Evolutionary conservation across 2,888 invertebrate species (phyloP).

Genomic region (Scaptomyza tumidula): DNA sequence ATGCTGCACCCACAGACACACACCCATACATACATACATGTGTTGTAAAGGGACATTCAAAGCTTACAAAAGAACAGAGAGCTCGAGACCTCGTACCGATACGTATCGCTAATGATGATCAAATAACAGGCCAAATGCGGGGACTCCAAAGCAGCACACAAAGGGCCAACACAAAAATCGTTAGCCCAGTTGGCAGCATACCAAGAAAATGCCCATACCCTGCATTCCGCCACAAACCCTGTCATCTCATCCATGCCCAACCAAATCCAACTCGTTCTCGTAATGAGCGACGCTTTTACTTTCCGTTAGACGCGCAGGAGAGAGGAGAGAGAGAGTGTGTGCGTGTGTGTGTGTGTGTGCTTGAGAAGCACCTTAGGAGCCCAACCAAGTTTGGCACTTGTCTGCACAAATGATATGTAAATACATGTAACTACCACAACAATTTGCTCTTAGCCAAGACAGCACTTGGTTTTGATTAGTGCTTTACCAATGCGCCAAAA

Average conservation of each 20-base stretch:
- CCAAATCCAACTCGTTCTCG: slow-evolving; percentile 24
- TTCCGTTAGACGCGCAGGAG: slow-evolving; percentile 18
- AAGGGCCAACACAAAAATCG: slow-evolving; percentile 63
- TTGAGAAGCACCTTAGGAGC: slow-evolving; percentile 19
- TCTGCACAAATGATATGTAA: slow-evolving; percentile 72
- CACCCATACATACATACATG: slow-evolving; percentile 12
- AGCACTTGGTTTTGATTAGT: slow-evolving; percentile 56
- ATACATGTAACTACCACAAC: slow-evolving; percentile 55
- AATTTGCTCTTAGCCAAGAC: slow-evolving; percentile 55
- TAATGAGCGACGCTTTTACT: slow-evolving; percentile 69
- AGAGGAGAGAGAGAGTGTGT: slow-evolving; percentile 4
- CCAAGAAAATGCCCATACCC: slow-evolving; percentile 62
- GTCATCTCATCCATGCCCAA: slow-evolving; percentile 47
- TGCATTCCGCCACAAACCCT: slow-evolving; percentile 40
- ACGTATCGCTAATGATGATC: slow-evolving; percentile 80
- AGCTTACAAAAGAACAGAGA: slow-evolving; percentile 21
- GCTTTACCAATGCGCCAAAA: slow-evolving; percentile 66
- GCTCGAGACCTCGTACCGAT: slow-evolving; percentile 58
- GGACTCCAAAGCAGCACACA: slow-evolving; percentile 40
- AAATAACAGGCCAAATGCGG: slow-evolving; percentile 71
- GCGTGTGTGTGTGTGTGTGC: slow-evolving; percentile 1
- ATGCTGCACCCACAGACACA: slow-evolving; percentile 34
- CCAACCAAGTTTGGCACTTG: slow-evolving; percentile 40
- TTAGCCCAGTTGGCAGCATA: slow-evolving; percentile 76
- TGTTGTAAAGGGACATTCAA: slow-evolving; percentile 27